Evolutionary conservation across 2,888 invertebrate genomes (phyloP), one percentile per base, ranked within the genome.

Genomic region (Drosophila lutescens): DNA sequence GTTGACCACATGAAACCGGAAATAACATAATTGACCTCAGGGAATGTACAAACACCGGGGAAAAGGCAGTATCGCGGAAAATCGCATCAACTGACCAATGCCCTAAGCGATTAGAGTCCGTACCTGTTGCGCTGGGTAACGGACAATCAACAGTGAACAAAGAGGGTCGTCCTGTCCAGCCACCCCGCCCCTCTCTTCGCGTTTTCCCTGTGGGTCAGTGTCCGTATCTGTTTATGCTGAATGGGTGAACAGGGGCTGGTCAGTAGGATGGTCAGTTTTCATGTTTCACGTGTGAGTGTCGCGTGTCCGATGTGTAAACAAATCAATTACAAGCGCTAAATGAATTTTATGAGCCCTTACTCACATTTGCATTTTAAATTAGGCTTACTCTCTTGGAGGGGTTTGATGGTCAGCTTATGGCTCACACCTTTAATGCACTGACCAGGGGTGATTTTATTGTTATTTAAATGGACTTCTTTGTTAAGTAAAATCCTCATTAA

Each of bases 11-110:
- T 46, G 49, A 77, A 75, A 85, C 89, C 85, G 87, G 86, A 86
- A 85, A 88, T 80, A 85, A 89, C 60, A 69, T 80, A 87, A 86
- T 88, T 87, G 88, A 85, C 89, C 87, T 74, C 74, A 56, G 86
- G 89, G 86, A 85, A 80, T 60, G 59, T 44, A 51, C 54, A 47
- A 40, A 44, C 47, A 49, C 59, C 44, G 36, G 6, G 57, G 34
- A 58, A 71, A 51, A 57, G 75, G 74, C 75, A 76, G 75, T 84
- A 88, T 88, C 77, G 79, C 77, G 79, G 78, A 80, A 89, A 88
- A 88, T 86, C 86, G 78, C 82, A 88, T 88, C 87, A 87, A 79
- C 79, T 83, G 82, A 82, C 79, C 88, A 58, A 36, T 43, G 61
- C 65, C 81, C 74, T 77, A 76, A 81, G 85, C 87, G 86, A 84